Base-by-base conservation (phyloP, 2,113 vertebrate genomes). In the Pelecanoides urinatrix region DNA sequence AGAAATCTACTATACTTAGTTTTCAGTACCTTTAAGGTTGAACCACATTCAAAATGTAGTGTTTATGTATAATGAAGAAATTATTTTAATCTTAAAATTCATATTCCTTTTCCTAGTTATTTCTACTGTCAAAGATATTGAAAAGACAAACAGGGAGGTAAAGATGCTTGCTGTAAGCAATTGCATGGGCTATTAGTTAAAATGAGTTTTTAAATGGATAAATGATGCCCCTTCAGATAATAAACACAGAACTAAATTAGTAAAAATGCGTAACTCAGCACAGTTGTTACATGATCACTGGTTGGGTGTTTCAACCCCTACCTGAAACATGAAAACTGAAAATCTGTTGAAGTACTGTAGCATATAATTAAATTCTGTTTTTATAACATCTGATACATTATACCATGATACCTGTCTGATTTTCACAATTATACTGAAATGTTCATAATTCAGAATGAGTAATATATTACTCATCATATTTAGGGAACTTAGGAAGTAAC, bases 131-230 rank as follows among this genome's bases (percentile, higher is more conserved):
- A 81, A 68, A 94, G 40, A 78, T 83, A 65, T 19, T 87, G 63
- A 92, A 82, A 76, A 96, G 49, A 82, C 21, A 36, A 95, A 32
- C 22, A 74, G n/a, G 79, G 80, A 86, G 77, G 73, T 86, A 91
- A 86, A 97, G 82, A 93, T 95, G 47, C 70, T 87, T 94, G 76
- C 47, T 92, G 76, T 92, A 97, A 94, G 87, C 62, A 92, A 92
- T 96, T 94, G 58, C 70, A 83, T 56, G 88, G 86, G 11, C 73
- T 62, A 90, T 93, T 95, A 92, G 93, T 90, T 92, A 88, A 90
- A 96, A 89, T 17, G 70, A 47, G 32, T 55, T 9, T 95, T 96
- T 96, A 97, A 97, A 92, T 86, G 58, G 49, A 44, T 94, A 94
- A 94, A 53, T 59, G 9, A 72, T 88, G 16, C 44, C 59, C 40